Evolutionary conservation across 2,113 vertebrate genomes (phyloP), one percentile per base, ranked within the genome.

Genomic region (Dendropsophus ebraccatus): DNA sequence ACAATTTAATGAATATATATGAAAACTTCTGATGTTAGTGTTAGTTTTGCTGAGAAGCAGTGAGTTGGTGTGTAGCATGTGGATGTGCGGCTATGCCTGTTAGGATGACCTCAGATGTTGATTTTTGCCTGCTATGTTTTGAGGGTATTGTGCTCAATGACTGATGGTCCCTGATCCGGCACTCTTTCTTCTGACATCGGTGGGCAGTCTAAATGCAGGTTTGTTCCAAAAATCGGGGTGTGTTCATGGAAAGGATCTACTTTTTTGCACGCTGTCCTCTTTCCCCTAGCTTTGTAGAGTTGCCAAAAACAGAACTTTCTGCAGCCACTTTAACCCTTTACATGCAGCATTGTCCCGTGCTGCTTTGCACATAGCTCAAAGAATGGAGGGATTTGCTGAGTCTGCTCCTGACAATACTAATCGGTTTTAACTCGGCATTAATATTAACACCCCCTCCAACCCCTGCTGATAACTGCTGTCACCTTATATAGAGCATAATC

Each of bases 361-460:
- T 69, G 30, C 32, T 35, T 37, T 35, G 30, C 65, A 32, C 62
- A 30, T 35, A 28, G 30, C 30, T 35, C 32, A 23, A 73, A 77
- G 25, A 32, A 19, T 23, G 19, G 41, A 67, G 25, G 74, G 83
- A 78, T 78, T 85, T 85, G 83, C 73, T 77, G 83, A 85, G 56
- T 85, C 75, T 70, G 75, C 84, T 23, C n/a, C 60, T 54, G 60
- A 69, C 21, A 58, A 79, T 58, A 45, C 84, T 85, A 85, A 85
- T 85, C 60, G 45, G 84, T 67, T 56, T 85, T 79, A 49, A 50
- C 60, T 30, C 14, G 58, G 45, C 49, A 69, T 70, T 85, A 69
- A 77, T 85, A 67, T 78, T 58, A 25, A 17, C 60, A 56, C 60
- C 83, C 32, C 65, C n/a, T n/a, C n/a, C 56, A 58, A 4, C 83